Conservation (phyloP, 2,797 vertebrate genomes). For the Balearica regulorum region DNA sequence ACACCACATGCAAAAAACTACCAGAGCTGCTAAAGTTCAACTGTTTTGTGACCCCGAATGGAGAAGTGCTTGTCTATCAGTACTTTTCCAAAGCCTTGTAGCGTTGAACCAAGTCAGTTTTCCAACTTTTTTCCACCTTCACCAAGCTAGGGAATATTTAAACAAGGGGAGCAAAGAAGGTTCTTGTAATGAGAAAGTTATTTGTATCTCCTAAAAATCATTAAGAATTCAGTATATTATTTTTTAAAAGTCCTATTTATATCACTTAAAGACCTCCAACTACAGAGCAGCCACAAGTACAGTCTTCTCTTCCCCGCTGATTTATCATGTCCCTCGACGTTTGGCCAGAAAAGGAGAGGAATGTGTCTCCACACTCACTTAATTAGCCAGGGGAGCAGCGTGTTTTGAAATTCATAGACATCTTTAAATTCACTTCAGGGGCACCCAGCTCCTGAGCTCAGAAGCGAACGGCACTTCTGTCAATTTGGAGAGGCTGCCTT, state of each 20-base stretch:
- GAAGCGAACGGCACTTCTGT: accelerated
- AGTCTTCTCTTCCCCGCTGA: not conserved
- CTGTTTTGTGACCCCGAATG: not conserved
- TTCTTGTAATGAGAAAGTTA: not conserved
- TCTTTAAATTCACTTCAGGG: accelerated
- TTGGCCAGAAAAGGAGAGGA: not conserved
- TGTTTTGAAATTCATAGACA: accelerated
- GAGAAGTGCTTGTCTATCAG: not conserved
- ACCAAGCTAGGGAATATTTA: not conserved
- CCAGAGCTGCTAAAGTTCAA: not conserved
- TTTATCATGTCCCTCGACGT: accelerated
- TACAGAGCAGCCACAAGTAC: not conserved
- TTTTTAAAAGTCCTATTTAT: not conserved
- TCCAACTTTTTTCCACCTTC: not conserved
- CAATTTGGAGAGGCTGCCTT: not conserved
- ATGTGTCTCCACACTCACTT: accelerated
- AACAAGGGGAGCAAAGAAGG: not conserved
- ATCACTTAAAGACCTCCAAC: not conserved
- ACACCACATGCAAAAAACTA: not conserved
- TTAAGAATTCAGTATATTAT: not conserved
- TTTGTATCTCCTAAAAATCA: not conserved
- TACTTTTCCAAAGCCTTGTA: not conserved
- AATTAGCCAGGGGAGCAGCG: not conserved
- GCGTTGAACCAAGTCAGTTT: not conserved
- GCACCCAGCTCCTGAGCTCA: not conserved